Conservation (phyloP, 1,140 invertebrate genomes). For the Macrotrachela quadricornifera region DNA sequence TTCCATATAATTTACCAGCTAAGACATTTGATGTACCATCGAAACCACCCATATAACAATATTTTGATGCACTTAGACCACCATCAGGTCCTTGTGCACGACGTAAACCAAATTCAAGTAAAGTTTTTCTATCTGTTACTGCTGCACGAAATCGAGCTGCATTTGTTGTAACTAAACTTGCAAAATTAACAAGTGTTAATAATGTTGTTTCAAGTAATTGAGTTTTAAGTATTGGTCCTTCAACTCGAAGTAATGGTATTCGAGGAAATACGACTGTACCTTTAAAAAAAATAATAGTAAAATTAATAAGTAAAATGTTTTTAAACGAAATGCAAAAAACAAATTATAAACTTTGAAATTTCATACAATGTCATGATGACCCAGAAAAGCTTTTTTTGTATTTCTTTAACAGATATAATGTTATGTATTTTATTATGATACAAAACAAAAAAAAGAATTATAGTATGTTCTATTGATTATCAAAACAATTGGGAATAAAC, state of each 20-base stretch:
- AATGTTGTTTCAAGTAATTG: slow-evolving; percentile 90
- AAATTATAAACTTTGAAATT: no score
- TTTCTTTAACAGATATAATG: no score
- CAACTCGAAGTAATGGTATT: slow-evolving; percentile 69
- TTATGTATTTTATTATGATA: no score
- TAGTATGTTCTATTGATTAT: no score
- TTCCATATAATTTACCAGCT: slow-evolving; percentile 88
- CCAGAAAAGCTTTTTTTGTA: no score
- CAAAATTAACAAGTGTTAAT: slow-evolving; percentile 66
- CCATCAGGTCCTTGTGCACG: slow-evolving; percentile 94
- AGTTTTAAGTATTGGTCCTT: slow-evolving; percentile 81
- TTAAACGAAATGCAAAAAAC: no score
- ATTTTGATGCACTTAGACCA: slow-evolving; percentile 90
- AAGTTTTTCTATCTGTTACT: slow-evolving; percentile 45
- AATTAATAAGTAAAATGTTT: no score
- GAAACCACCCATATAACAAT: slow-evolving; percentile 88
- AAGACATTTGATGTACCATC: slow-evolving; percentile 96
- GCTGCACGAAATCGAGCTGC: slow-evolving; percentile 84
- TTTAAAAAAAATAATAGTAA: no score
- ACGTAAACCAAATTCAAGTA: slow-evolving; percentile 85
- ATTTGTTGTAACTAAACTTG: slow-evolving; percentile 89
- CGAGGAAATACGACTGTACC: slow-evolving; percentile 88
- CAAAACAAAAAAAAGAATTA: no score
- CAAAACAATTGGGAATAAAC: no score
- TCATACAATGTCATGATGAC: no score